A percentile compares a stretch with the other conserved stretches of the same genome.
Evolutionary conservation across 2,113 vertebrate species (phyloP).

Genomic region (Zosterops japonicus): DNA sequence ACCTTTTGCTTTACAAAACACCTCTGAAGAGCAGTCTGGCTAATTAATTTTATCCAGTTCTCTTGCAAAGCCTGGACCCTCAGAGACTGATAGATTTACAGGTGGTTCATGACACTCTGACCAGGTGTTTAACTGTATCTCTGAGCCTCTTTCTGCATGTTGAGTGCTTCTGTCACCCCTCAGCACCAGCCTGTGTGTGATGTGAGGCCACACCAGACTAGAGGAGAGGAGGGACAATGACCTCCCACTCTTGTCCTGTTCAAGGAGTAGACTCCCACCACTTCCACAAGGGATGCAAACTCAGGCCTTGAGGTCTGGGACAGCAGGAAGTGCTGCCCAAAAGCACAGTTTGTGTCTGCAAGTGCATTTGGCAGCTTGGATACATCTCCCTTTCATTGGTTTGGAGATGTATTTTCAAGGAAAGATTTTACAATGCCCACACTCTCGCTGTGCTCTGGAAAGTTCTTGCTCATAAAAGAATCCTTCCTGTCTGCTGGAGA

Average conservation of each 20-base stretch:
- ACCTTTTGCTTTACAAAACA: too few relatives aligned
- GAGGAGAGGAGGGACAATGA: background rate
- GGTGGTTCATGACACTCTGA: too few relatives aligned
- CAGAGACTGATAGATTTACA: too few relatives aligned
- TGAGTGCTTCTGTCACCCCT: background rate
- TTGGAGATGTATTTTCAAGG: background rate
- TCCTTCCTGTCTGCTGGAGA: background rate
- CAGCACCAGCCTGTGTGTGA: accelerated
- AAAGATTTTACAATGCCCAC: background rate
- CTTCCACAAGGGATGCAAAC: background rate
- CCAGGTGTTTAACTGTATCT: background rate
- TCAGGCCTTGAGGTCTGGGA: background rate
- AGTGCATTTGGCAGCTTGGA: background rate
- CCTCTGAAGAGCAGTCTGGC: too few relatives aligned
- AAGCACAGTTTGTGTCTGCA: background rate
- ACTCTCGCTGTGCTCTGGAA: background rate
- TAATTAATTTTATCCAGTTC: too few relatives aligned
- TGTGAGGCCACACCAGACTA: background rate
- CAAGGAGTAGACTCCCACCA: background rate
- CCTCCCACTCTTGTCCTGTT: background rate
- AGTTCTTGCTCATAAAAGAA: background rate
- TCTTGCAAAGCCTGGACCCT: too few relatives aligned
- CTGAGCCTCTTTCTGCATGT: background rate
- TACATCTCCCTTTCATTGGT: background rate
- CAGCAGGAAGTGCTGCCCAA: background rate